phyloP scores from a whole-genome alignment of 2,797 vertebrate genomes.

The Tympanoctomys barrerae region DNA sequence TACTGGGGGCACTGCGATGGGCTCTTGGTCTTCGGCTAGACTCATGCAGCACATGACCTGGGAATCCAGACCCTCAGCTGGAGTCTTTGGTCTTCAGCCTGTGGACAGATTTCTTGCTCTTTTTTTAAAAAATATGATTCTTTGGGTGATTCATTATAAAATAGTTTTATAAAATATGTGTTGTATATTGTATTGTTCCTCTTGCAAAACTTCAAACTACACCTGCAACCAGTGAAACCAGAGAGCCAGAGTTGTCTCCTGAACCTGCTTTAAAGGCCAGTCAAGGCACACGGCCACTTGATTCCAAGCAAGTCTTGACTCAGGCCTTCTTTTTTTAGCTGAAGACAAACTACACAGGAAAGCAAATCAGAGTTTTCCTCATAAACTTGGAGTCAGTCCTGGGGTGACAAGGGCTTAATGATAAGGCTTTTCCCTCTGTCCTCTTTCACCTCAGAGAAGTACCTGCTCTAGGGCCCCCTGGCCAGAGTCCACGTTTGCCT shows the following conservation, averaged over 20 bases:
- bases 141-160: too few species aligned
- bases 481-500: background rate
- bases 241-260: background rate
- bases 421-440: background rate
- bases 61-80: too few species aligned
- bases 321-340: constrained; percentile 15
- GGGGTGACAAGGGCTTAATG: background rate
- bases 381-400: background rate
- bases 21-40: too few species aligned
- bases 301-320: background rate
- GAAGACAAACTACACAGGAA: background rate
- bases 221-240: background rate
- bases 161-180: too few species aligned
- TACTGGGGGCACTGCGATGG: too few species aligned
- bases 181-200: too few species aligned
- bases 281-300: background rate
- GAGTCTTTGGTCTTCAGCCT: too few species aligned
- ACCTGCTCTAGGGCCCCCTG: background rate
- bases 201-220: too few species aligned
- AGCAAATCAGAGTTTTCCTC: background rate
- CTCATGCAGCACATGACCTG: too few species aligned
- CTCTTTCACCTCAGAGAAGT: background rate
- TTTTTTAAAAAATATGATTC: too few species aligned
- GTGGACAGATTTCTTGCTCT: too few species aligned
- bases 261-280: background rate